These are phyloP conservation scores for Xestia ashworthii DNA, from an alignment of 2,888 invertebrate genomes.

Conservation along the genomic window DNA sequence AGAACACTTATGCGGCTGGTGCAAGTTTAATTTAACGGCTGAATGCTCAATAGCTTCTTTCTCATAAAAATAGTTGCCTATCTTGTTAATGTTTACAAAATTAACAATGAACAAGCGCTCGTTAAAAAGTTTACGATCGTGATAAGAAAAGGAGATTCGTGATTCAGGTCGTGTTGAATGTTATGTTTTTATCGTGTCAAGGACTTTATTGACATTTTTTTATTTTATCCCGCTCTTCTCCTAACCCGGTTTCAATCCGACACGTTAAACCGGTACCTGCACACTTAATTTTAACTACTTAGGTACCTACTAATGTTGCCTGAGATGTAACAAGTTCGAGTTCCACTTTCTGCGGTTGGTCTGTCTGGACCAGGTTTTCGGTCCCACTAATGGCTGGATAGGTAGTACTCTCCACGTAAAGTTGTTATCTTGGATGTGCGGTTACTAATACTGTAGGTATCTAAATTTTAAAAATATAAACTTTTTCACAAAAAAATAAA, in stretches of 20 bases:
- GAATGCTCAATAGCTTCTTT: conserved; percentile 71
- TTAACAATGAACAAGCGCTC: conserved; percentile 83
- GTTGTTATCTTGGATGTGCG: background rate
- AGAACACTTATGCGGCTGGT: conserved; percentile 46
- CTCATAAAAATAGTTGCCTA: conserved; percentile 63
- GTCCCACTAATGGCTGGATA: background rate
- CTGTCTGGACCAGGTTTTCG: background rate
- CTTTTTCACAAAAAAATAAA: no score
- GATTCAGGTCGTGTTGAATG: conserved; percentile 55
- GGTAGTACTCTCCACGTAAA: no score
- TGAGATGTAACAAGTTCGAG: background rate
- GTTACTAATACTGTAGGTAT: background rate
- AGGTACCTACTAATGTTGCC: background rate
- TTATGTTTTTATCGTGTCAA: conserved; percentile 55
- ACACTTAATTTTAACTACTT: background rate
- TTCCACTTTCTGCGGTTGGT: background rate
- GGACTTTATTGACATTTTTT: conserved; percentile 21
- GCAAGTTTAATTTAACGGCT: conserved; percentile 78
- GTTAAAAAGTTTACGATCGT: conserved; percentile 76
- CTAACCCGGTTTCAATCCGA: background rate
- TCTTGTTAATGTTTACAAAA: conserved; percentile 77
- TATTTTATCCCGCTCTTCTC: background rate
- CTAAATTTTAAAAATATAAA: background rate
- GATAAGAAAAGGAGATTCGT: conserved; percentile 62
- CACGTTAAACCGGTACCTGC: background rate